These are phyloP conservation scores for Apaloderma vittatum DNA, from an alignment of 2,113 vertebrate species.

Conservation along the genomic window DNA sequence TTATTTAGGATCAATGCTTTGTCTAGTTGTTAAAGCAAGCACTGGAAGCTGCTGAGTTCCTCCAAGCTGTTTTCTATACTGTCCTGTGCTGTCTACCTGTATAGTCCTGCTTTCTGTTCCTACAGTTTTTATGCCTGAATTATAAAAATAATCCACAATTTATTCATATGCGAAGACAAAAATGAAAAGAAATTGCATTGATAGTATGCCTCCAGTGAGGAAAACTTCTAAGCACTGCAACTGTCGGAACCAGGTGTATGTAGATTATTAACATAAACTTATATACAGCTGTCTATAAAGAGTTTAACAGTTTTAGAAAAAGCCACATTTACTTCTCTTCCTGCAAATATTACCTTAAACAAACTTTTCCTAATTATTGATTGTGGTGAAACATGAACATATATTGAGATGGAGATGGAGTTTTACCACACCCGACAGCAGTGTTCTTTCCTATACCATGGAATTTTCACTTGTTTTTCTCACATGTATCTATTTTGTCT, in stretches of 20 bases:
- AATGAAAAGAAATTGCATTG: neutral
- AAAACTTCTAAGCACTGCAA: neutral
- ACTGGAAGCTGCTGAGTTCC: neutral
- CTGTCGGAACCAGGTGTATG: neutral
- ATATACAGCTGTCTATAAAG: neutral
- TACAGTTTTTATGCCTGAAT: neutral
- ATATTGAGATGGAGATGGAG: rapidly evolving
- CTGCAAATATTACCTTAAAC: neutral
- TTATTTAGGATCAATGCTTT: neutral
- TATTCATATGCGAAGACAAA: neutral
- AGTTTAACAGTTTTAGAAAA: neutral
- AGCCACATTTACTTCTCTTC: neutral
- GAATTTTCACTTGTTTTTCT: neutral
- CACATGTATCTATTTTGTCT: neutral
- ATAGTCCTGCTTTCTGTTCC: neutral
- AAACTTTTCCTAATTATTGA: neutral
- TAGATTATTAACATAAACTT: neutral
- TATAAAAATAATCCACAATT: neutral
- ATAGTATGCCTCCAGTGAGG: neutral
- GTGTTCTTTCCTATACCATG: neutral
- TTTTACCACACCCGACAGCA: neutral
- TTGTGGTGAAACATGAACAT: neutral
- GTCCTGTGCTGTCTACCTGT: neutral
- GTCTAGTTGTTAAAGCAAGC: neutral
- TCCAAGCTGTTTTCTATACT: neutral